Percentiles rank a stretch among this genome's conserved stretches.
Conservation (phyloP, 2,888 invertebrate genomes). For the Nemotelus pantherinus region DNA sequence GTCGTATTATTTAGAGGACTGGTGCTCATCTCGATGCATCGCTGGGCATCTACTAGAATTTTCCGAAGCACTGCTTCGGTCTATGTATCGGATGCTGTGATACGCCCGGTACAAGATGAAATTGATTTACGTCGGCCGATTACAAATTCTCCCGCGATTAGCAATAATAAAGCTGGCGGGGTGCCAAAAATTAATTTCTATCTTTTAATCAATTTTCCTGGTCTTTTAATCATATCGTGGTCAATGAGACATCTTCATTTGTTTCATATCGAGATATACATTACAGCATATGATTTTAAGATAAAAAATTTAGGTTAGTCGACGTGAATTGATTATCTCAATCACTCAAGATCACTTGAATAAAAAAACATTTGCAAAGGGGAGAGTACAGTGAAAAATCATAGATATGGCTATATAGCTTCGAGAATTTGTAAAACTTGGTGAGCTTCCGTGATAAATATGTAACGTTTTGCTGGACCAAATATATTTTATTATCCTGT, state of each 20-base stretch:
- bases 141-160: constrained; percentile 31
- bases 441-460: too few species aligned
- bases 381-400: too few species aligned
- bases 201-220: constrained; percentile 39
- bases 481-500: too few species aligned
- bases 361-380: too few species aligned
- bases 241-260: constrained; percentile 28
- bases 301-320: too few species aligned
- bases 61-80: background rate
- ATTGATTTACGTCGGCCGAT: constrained; percentile 38
- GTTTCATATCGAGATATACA: background rate
- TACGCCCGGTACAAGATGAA: constrained; percentile 16
- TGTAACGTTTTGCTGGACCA: too few species aligned
- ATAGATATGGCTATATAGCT: too few species aligned
- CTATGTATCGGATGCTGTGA: background rate
- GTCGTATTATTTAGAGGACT: constrained; percentile 41
- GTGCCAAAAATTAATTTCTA: constrained; percentile 43
- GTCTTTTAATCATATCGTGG: constrained; percentile 25
- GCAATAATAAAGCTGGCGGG: constrained; percentile 40
- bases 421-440: too few species aligned
- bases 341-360: too few species aligned
- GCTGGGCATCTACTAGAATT: too few species aligned
- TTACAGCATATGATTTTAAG: too few species aligned
- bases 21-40: constrained; percentile 8
- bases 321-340: too few species aligned